phyloP scores from a whole-genome alignment of 2,888 invertebrate genomes.

The Synanthedon tipuliformis region DNA sequence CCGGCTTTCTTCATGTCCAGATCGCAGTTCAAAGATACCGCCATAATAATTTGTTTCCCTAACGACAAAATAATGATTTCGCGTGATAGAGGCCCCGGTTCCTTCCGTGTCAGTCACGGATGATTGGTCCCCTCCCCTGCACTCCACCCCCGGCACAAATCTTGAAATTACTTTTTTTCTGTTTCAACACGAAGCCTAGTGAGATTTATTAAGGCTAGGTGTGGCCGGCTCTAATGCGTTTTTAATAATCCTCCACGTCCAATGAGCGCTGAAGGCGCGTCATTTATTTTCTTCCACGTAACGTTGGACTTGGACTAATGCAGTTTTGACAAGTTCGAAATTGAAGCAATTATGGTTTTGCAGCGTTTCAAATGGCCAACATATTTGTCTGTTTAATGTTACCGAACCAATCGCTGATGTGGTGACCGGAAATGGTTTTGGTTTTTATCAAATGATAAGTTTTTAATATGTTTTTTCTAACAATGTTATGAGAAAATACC shows the following conservation, averaged over 20 bases:
- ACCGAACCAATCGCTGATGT: constrained; percentile 14
- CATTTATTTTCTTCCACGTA: constrained; percentile 35
- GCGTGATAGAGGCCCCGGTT: constrained; percentile 51
- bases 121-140: constrained; percentile 47
- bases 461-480: no score
- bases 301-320: constrained; percentile 56
- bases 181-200: constrained; percentile 42
- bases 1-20: constrained; percentile 21
- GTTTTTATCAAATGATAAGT: neutral
- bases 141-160: constrained; percentile 32
- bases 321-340: constrained; percentile 68
- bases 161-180: constrained; percentile 61
- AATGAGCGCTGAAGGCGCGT: constrained; percentile 55
- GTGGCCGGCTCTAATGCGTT: constrained; percentile 61
- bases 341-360: constrained; percentile 63
- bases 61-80: constrained; percentile 68
- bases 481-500: no score
- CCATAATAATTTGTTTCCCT: constrained; percentile 49
- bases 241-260: constrained; percentile 64
- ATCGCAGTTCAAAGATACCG: constrained; percentile 34
- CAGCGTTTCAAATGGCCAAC: constrained; percentile 49
- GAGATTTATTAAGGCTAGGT: constrained; percentile 49
- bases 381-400: constrained; percentile 41
- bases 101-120: constrained; percentile 65
- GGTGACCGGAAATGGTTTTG: constrained; percentile 30